These are phyloP conservation scores for Coptodon rendalli DNA, from an alignment of 2,113 vertebrate genomes.

Conservation along the genomic window DNA sequence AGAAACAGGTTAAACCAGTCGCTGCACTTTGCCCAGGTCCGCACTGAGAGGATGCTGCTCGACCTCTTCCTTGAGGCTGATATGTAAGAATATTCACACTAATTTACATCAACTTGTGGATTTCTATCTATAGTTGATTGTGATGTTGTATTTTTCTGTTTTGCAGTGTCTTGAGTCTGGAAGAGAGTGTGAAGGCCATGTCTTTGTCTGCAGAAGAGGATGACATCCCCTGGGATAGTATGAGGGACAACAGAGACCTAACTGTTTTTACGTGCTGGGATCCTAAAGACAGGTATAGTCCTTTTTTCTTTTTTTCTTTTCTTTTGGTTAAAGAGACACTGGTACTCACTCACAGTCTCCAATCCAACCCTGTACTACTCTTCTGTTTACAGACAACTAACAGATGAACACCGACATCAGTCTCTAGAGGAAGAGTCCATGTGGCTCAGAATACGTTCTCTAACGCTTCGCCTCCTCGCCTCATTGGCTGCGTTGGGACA, in stretches of 20 bases:
- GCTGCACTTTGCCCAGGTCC: constrained; percentile 96
- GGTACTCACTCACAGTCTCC: neutral
- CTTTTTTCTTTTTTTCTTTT: neutral
- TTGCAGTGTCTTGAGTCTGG: constrained; percentile 83
- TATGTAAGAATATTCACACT: constrained; percentile 75
- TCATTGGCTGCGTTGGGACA: constrained; percentile 76
- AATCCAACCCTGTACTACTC: neutral
- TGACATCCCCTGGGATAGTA: constrained; percentile 90
- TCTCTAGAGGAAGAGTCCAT: constrained; percentile 88
- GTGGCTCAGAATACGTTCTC: constrained; percentile 88
- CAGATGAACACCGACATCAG: constrained; percentile 79
- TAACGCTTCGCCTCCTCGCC: constrained; percentile 85
- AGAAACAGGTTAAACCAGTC: constrained; percentile 94
- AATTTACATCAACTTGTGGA: neutral
- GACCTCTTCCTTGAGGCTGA: constrained; percentile 96
- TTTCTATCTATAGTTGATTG: neutral
- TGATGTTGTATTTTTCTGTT: neutral
- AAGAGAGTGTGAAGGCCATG: constrained; percentile 96
- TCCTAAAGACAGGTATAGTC: constrained; percentile 81
- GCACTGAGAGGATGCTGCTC: constrained; percentile 92
- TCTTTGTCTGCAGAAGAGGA: constrained; percentile 90
- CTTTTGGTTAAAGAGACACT: neutral
- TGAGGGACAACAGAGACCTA: constrained; percentile 94
- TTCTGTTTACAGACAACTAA: constrained; percentile 75
- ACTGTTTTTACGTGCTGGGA: constrained; percentile 92